Percentiles rank a stretch among this genome's conserved stretches.
phyloP scores from a whole-genome alignment of 2,113 vertebrate species.

The Sebastes fasciatus region DNA sequence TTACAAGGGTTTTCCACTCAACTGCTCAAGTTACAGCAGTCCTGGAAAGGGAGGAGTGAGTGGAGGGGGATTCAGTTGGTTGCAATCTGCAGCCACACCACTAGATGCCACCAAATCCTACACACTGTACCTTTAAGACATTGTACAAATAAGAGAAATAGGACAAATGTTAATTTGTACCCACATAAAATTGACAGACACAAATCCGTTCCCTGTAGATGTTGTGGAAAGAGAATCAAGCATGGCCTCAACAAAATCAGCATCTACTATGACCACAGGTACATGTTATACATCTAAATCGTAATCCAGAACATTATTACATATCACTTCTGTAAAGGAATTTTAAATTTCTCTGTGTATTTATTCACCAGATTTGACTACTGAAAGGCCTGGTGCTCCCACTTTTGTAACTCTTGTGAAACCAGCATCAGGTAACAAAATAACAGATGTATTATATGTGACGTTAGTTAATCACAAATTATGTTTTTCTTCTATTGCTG shows the following conservation, averaged over 20 bases:
- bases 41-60: too few relatives aligned
- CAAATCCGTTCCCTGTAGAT: background rate
- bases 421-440: background rate
- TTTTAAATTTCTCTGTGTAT: background rate
- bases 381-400: background rate
- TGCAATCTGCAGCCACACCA: too few relatives aligned
- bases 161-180: background rate
- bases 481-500: too few relatives aligned
- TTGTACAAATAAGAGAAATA: background rate
- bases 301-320: background rate
- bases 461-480: background rate
- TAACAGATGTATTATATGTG: background rate
- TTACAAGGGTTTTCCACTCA: too few relatives aligned
- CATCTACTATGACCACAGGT: background rate
- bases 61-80: too few relatives aligned
- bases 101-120: too few relatives aligned
- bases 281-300: background rate
- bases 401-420: background rate
- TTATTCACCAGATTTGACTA: background rate
- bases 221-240: background rate
- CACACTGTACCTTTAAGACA: background rate
- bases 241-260: accelerated
- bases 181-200: background rate
- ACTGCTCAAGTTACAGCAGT: too few relatives aligned
- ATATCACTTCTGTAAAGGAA: background rate